Percentiles rank a stretch among this genome's conserved stretches.
Evolutionary conservation across 2,113 vertebrate species (phyloP).

Genomic region (Percopsis transmontana): DNA sequence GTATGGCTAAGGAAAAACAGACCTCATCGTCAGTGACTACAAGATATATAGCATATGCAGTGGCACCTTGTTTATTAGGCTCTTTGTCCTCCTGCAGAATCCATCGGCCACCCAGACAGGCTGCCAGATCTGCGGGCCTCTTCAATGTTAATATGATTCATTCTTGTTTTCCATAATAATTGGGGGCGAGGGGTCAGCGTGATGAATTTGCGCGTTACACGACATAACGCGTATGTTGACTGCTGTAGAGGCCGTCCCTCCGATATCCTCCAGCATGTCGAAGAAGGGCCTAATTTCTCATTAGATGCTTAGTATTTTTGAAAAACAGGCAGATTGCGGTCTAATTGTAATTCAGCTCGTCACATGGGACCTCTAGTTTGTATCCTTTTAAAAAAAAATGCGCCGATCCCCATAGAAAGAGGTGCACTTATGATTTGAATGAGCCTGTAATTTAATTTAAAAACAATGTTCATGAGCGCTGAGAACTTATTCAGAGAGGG

Average conservation of each 20-base stretch:
- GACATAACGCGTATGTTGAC: constrained; percentile 59
- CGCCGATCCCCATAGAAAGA: neutral
- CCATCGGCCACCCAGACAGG: constrained; percentile 54
- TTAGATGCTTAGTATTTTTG: constrained; percentile 15
- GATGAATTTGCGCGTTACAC: constrained; percentile 72
- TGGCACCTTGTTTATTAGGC: constrained; percentile 77
- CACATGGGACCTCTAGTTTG: neutral
- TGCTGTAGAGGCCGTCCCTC: constrained; percentile 43
- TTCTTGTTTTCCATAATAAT: constrained; percentile 80
- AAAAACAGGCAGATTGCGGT: constrained; percentile 1
- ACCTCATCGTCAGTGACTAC: constrained; percentile 82
- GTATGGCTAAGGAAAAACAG: constrained; percentile 79
- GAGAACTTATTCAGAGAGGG: constrained; percentile 33
- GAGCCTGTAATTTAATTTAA: constrained; percentile 34
- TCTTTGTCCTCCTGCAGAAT: constrained; percentile 52
- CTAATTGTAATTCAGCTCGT: neutral
- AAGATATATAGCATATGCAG: constrained; percentile 79
- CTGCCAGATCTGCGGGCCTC: constrained; percentile 59
- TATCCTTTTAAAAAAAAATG: neutral
- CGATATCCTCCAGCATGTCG: constrained; percentile 30
- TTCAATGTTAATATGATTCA: constrained; percentile 76
- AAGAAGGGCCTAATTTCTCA: constrained; percentile 25
- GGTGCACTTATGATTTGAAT: constrained; percentile 10
- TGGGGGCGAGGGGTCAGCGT: constrained; percentile 72
- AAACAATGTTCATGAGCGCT: constrained; percentile 5